Evolutionary conservation across 2,797 vertebrate species (phyloP), one percentile per base, ranked within the genome.

Genomic region (Nannoperca obscura): DNA sequence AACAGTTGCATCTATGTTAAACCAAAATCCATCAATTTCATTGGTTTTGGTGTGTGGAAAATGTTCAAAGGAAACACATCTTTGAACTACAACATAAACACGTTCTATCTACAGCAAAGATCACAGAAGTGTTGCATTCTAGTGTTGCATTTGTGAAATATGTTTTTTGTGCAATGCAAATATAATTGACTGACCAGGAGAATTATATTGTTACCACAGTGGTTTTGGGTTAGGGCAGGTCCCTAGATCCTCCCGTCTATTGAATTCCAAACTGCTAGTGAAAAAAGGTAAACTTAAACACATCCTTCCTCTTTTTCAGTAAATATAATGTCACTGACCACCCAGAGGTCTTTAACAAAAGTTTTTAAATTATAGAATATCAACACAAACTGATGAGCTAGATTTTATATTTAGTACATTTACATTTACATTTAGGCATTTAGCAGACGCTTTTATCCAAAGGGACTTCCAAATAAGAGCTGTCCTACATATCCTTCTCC

Each of bases 361-460:
- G 50, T 27, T 49, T 54, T 27, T 36, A n/a, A 64, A 10, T n/a
- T 19, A 71, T 24, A 3, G 11, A 76, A 38, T 49, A 69, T 55
- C 58, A 60, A 65, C 53, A 71, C 22, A 57, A 57, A 27, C 7
- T 1, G 38, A 59, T 20, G 50, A 57, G 13, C 24, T 61, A 61
- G 54, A 69, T 20, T 47, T 50, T 44, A 27, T 59, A 62, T 70
- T 76, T 68, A 64, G 34, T 24, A 20, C 24, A 27, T 27, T 27
- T 27, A 27, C 24, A 27, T 27, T 27, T 27, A 27, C 24, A 27
- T 27, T 27, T 27, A 27, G 24, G 24, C 24, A 27, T 27, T 27
- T 27, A 27, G 24, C 24, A 27, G 24, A 27, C 24, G 24, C 24
- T 27, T 27, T 27, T 27, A 27, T 27, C 24, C 24, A 27, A 27